Base-by-base conservation (phyloP, 1,140 invertebrate species). In the Bacillus rossius region DNA sequence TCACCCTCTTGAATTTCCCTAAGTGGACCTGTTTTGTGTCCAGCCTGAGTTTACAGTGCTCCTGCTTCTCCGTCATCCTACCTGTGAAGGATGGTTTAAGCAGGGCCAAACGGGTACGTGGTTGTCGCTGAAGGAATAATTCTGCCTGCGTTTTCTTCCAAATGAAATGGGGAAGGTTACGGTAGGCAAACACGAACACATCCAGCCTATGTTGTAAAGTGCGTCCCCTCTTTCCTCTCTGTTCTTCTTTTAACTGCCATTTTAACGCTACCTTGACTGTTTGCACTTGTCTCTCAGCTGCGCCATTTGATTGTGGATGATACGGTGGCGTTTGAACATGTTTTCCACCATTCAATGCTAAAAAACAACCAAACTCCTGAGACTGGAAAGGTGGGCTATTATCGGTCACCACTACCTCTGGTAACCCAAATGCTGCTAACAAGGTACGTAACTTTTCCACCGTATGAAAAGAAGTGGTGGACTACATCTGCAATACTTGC, bases 251-350 rank as follows among this genome's bases (percentile, higher is more conserved):
- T 45, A 45, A 19, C 23, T 45, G 43, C 43, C n/a, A 7, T 8
- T 7, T 5, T n/a, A 64, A 50, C 8, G 56, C 34, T 13, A 47
- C 57, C 51, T 65, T 67, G 5, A 62, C 37, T 25, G 60, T 61
- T 49, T 65, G 61, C 8, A 70, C 69, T 2, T 56, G 50, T 10
- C 64, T 23, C 59, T 71, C 65, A 19, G 67, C 68, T 45, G 48
- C 48, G 49, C 67, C 68, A 61, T 71, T 69, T 14, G 61, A 55
- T 16, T 51, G 38, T n/a, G 67, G 63, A 55, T 69, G 67, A 37
- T 67, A 65, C 8, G 63, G 64, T n/a, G 67, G 22, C 19, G 45
- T 59, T 14, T 29, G 58, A 8, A 62, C 52, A 42, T 67, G 66
- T 25, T 37, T 26, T 43, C 63, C 59, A 26, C 66, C 64, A 53